Evolutionary conservation across 2,888 invertebrate genomes (phyloP).

Genomic region (Leptinotarsa rubiginosa): DNA sequence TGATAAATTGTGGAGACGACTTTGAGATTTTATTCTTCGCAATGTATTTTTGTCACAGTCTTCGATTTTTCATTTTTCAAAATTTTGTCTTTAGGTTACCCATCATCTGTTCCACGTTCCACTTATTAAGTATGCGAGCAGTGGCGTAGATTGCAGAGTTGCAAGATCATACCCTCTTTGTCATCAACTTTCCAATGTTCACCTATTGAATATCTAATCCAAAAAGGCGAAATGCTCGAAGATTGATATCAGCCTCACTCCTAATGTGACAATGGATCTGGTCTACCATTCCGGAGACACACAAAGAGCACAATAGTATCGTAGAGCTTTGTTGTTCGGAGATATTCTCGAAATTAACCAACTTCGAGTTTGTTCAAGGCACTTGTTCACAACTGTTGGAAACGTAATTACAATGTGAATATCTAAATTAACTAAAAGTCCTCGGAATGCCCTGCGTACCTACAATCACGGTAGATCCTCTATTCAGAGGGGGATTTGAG

Average conservation of each 20-base stretch:
- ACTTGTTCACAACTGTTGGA: constrained; percentile 57
- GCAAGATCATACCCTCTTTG: no score
- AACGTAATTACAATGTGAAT: constrained; percentile 58
- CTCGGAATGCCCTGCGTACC: constrained; percentile 2
- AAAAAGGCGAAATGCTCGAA: neutral
- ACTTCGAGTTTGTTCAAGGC: constrained; percentile 58
- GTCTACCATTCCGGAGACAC: constrained; percentile 40
- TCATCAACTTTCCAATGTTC: no score
- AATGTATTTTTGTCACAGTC: no score
- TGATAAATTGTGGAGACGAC: no score
- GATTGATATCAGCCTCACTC: constrained; percentile 17
- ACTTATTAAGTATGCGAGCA: no score
- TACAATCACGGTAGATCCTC: neutral
- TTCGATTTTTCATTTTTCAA: no score
- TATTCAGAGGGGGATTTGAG: neutral
- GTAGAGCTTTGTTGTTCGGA: constrained; percentile 46
- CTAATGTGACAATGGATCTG: constrained; percentile 54
- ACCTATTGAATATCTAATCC: no score
- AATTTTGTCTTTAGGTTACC: no score
- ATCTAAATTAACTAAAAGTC: constrained; percentile 53
- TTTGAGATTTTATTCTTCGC: no score
- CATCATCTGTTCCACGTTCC: no score
- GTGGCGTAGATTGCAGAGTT: no score
- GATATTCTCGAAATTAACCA: constrained; percentile 55
- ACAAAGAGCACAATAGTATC: constrained; percentile 45